phyloP scores from a whole-genome alignment of 2,113 vertebrate genomes.

The Cardinalis cardinalis region DNA sequence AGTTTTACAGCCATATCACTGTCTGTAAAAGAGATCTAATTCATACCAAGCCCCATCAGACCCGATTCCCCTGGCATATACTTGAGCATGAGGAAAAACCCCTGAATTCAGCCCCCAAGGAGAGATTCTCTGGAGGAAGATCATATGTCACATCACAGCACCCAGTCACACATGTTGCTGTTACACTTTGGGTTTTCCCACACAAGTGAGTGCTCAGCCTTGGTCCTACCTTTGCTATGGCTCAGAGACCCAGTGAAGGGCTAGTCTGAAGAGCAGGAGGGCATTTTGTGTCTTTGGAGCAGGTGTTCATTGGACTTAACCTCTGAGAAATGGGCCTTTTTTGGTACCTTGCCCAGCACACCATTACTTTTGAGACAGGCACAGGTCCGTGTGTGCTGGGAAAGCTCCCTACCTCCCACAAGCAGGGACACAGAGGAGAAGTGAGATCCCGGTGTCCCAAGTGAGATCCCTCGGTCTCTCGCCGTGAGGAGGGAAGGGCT shows the following conservation, averaged over 20 bases:
- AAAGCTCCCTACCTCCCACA: neutral
- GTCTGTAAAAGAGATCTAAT: neutral
- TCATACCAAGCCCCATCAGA: neutral
- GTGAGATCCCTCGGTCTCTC: neutral
- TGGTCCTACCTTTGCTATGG: neutral
- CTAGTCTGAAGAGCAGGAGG: accelerated
- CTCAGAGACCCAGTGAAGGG: neutral
- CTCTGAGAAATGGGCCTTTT: neutral
- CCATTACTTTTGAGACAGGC: neutral
- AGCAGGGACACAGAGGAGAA: neutral
- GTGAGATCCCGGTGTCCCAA: accelerated
- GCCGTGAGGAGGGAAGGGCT: accelerated
- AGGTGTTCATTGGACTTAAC: neutral
- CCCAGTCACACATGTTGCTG: neutral
- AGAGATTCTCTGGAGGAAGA: neutral
- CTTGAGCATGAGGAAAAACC: neutral
- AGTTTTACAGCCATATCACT: neutral
- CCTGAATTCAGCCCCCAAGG: neutral
- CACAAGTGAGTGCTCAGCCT: neutral
- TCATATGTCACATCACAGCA: accelerated
- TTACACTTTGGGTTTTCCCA: neutral
- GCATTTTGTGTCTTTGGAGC: neutral
- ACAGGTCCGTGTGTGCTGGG: neutral
- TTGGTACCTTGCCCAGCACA: neutral
- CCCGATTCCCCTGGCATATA: accelerated